These are phyloP conservation scores for Sebastes hopkinsi DNA, from an alignment of 2,797 vertebrate species.

Conservation along the genomic window DNA sequence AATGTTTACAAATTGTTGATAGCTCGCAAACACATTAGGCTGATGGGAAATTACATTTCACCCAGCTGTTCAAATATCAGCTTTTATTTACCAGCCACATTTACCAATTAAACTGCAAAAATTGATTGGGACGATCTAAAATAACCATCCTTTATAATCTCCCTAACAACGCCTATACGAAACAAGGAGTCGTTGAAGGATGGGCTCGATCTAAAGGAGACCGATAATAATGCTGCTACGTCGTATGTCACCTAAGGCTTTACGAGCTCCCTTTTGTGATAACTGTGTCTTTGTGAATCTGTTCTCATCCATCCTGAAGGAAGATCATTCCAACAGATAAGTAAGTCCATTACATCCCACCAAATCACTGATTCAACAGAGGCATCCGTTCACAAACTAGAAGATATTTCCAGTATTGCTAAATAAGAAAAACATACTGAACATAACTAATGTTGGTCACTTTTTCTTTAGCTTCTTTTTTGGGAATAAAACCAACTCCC, in stretches of 20 bases:
- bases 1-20: slow-evolving; percentile 82
- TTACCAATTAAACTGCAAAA: slow-evolving; percentile 78
- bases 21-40: slow-evolving; percentile 80
- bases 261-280: not conserved
- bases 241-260: slow-evolving; percentile 2
- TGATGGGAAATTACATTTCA: slow-evolving; percentile 80
- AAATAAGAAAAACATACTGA: not conserved
- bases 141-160: slow-evolving; percentile 60
- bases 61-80: slow-evolving; percentile 79
- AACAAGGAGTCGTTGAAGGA: slow-evolving; percentile 33
- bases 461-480: not conserved
- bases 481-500: not conserved
- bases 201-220: slow-evolving; percentile 12
- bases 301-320: slow-evolving; percentile 15
- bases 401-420: not conserved
- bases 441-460: not conserved
- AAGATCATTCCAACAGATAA: slow-evolving; percentile 30
- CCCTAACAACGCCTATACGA: slow-evolving; percentile 33
- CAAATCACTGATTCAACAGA: not conserved
- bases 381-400: not conserved
- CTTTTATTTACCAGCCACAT: slow-evolving; percentile 76
- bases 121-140: slow-evolving; percentile 73
- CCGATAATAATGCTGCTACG: slow-evolving; percentile 1
- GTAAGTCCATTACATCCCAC: slow-evolving; percentile 5
- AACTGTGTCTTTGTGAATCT: not conserved